Evolutionary conservation across 2,888 invertebrate genomes (phyloP).

Genomic region (Nymphalis urticae): DNA sequence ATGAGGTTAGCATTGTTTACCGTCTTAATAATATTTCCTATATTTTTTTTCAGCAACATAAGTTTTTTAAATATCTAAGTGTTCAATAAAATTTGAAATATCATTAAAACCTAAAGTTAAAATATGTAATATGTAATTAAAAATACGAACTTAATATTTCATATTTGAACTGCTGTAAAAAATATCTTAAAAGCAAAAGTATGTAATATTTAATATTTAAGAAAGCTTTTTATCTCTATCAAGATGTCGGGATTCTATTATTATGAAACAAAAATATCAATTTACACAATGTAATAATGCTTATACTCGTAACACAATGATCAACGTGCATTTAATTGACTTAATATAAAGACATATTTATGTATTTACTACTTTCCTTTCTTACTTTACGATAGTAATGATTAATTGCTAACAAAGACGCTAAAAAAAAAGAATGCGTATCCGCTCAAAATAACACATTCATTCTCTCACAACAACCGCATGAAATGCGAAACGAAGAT

Average conservation of each 20-base stretch:
- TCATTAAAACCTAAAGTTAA: too few relatives aligned
- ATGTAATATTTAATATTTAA: too few relatives aligned
- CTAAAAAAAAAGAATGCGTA: conserved; percentile 1
- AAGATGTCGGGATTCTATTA: too few relatives aligned
- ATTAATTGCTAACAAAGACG: conserved; percentile 1
- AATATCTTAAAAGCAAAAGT: too few relatives aligned
- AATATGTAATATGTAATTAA: too few relatives aligned
- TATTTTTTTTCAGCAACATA: not conserved
- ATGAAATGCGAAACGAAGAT: conserved; percentile 4
- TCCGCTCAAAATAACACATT: not conserved
- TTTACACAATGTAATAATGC: not conserved
- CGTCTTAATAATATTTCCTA: not conserved
- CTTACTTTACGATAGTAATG: not conserved
- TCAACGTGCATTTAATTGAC: not conserved
- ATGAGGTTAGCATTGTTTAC: conserved; percentile 25
- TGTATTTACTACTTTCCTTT: too few relatives aligned
- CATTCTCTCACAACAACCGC: not conserved
- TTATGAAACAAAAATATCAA: not conserved
- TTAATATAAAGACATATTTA: not conserved
- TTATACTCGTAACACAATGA: not conserved
- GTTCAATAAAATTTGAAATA: too few relatives aligned
- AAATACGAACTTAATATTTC: too few relatives aligned
- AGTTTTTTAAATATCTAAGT: too few relatives aligned
- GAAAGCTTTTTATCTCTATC: too few relatives aligned
- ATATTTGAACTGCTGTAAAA: too few relatives aligned